Evolutionary conservation across 2,888 invertebrate genomes (phyloP), one percentile per base, ranked within the genome.

Genomic region (Lepidonotus clava): DNA sequence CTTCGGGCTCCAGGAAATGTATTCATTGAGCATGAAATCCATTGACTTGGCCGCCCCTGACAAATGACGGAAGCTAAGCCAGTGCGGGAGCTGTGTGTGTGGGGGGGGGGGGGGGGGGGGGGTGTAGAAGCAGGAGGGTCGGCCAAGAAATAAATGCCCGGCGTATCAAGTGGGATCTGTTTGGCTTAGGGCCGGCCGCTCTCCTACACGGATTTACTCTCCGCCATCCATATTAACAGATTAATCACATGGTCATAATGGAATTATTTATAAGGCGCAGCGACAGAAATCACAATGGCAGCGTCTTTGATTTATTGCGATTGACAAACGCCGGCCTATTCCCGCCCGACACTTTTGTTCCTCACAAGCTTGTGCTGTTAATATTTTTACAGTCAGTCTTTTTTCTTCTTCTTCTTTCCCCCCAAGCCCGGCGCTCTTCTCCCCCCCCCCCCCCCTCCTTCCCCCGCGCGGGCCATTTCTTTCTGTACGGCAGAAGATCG

Each of bases 1-100:
- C 2, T 14, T 32, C 24, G 28, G 61, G 28, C 24, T 11, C 11
- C 38, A 76, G n/a, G 80, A 80, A 80, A 46, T 21, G 46, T 51
- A 80, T 41, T 80, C 46, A 41, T 80, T 34, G 46, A 34, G 80
- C 80, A 80, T 80, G 80, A 80, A 80, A 80, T 80, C 80, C 24
- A 80, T 80, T 80, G 80, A 41, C 80, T n/a, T 18, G 41, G 51
- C 11, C 41, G 80, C 46, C 41, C 14, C 36, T 80, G 80, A 80
- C 51, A 80, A 80, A 80, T 28, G 80, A n/a, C 32, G 32, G 24
- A 8, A 8, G 11, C 66, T 66, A 66, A 66, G 80, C n/a, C 80
- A 46, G 46, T 41, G 41, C 24, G 5, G 41, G n/a, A n/a, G n/a
- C n/a, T n/a, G n/a, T n/a, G n/a, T n/a, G n/a, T n/a, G n/a, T n/a